Evolutionary conservation across 1,140 invertebrate genomes (phyloP), one percentile per base, ranked within the genome.

Genomic region (Caenorhabditis brenneri): DNA sequence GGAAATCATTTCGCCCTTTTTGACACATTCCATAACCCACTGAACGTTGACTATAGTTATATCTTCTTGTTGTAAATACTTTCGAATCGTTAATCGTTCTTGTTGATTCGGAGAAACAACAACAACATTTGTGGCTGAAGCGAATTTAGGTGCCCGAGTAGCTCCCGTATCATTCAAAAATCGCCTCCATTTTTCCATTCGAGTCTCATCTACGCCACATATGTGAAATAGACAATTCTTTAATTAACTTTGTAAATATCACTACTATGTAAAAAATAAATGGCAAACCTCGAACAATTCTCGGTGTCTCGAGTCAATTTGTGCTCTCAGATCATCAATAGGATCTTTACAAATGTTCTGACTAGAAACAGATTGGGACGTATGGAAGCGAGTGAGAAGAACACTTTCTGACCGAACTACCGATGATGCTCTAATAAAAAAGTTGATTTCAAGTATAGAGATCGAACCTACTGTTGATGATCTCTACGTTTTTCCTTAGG

Each of bases 121-220:
- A 42, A 82, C 60, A n/a, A 82, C 60, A 74, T 82, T 36, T 6
- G 55, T 82, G 12, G 81, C 81, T 33, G 39, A 46, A 9, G 46
- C 58, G 36, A 82, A 53, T 9, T 39, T 46, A 4, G 46, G 6
- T 0, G 31, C 81, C 10, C 81, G 55, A 5, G 81, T 82, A 10
- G 81, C 81, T 48, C 81, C 81, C n/a, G 55, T 65, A 31, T 60
- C 60, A 33, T 82, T 60, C 29, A 82, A 27, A 31, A 82, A 29
- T 33, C 60, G 36, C 15, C 60, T 4, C 31, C 55, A 46, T 33
- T 69, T 48, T 31, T 82, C 60, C 42, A 22, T 39, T 65, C 60
- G 58, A 42, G n/a, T 6, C 19, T 51, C 27, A 24, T 82, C 46
- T 2, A 69, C 19, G 48, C 81, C 81, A 42, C 36, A 29, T 42